phyloP scores from a whole-genome alignment of 2,888 invertebrate species.

The Stenichneumon culpator region DNA sequence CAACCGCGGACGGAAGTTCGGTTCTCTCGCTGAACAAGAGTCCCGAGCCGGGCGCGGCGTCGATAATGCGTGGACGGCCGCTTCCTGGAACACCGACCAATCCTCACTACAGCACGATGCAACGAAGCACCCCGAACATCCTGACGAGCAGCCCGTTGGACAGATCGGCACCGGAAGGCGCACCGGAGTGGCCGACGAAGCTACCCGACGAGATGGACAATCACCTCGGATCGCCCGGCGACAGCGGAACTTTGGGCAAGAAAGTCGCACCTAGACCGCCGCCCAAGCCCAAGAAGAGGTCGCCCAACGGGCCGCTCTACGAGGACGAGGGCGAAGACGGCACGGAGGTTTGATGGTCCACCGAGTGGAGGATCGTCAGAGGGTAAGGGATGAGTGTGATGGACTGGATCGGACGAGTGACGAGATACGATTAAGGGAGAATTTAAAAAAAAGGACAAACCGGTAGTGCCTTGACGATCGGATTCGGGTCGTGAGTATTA shows the following conservation, averaged over 20 bases:
- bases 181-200: slow-evolving; percentile 85
- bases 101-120: slow-evolving; percentile 76
- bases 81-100: slow-evolving; percentile 88
- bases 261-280: slow-evolving; percentile 94
- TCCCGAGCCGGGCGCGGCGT: slow-evolving; percentile 86
- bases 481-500: slow-evolving; percentile 36
- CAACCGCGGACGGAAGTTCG: slow-evolving; percentile 95
- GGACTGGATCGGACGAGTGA: slow-evolving; percentile 29
- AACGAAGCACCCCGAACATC: slow-evolving; percentile 79
- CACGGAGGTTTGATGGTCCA: slow-evolving; percentile 91
- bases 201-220: slow-evolving; percentile 87
- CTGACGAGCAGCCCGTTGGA: slow-evolving; percentile 78
- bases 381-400: slow-evolving; percentile 80
- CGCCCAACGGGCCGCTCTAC: slow-evolving; percentile 91
- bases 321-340: slow-evolving; percentile 96
- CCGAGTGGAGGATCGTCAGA: slow-evolving; percentile 82
- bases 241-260: slow-evolving; percentile 86
- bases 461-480: slow-evolving; percentile 80
- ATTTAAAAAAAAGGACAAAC: slow-evolving; percentile 72
- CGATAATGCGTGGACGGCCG: slow-evolving; percentile 88
- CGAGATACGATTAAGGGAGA: neutral
- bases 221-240: slow-evolving; percentile 76
- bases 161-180: slow-evolving; percentile 84
- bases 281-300: slow-evolving; percentile 92
- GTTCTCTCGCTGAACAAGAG: slow-evolving; percentile 92